Conservation (phyloP, 2,113 vertebrate genomes). For the Otolemur garnettii region DNA sequence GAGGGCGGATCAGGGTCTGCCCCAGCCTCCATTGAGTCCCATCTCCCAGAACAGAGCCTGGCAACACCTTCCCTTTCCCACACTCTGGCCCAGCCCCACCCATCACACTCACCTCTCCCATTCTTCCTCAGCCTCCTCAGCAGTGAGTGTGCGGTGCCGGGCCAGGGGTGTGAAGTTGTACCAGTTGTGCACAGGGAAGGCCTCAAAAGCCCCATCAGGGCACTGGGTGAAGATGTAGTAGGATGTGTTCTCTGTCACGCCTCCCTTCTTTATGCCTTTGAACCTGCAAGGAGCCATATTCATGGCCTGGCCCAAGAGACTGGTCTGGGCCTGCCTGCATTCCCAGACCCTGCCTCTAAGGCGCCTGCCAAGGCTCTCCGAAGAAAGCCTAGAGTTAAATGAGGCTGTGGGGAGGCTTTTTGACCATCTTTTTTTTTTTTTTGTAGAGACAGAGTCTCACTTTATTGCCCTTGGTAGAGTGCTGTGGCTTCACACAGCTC, state of each 20-base stretch:
- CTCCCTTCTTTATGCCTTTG: constrained; percentile 95
- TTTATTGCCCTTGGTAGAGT: too few species aligned
- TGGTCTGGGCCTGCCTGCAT: neutral
- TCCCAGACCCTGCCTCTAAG: neutral
- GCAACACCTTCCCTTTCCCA: neutral
- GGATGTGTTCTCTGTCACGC: constrained; percentile 94
- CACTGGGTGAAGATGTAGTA: constrained; percentile 97
- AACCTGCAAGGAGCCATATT: constrained; percentile 86
- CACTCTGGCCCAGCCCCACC: neutral
- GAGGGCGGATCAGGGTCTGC: neutral
- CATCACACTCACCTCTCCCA: constrained; percentile 92
- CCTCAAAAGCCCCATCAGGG: constrained; percentile 95
- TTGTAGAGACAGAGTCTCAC: too few species aligned
- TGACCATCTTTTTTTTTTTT: too few species aligned
- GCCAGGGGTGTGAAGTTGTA: constrained; percentile 95
- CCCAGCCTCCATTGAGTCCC: neutral
- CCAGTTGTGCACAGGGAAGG: constrained; percentile 95
- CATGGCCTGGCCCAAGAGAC: neutral
- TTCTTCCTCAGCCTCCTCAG: constrained; percentile 96
- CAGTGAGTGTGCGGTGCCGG: constrained; percentile 94
- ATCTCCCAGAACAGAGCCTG: neutral
- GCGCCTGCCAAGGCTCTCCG: neutral
- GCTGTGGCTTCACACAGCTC: too few species aligned
- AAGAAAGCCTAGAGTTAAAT: neutral
- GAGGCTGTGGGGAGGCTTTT: neutral